Evolutionary conservation across 2,888 invertebrate genomes (phyloP).

Genomic region (Muschampia staudingeri): DNA sequence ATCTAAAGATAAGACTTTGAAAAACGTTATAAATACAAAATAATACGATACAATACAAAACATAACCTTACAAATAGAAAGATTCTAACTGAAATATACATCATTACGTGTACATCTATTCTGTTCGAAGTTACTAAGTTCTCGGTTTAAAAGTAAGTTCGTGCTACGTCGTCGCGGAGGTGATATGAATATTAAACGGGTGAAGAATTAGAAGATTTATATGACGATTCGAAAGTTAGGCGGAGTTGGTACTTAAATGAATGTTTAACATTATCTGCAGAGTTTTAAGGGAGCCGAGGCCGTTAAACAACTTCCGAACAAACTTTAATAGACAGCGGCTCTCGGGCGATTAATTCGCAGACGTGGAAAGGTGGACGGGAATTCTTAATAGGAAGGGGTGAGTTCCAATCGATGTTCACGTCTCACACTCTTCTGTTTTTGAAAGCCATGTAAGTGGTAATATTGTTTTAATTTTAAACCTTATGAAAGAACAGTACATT

Average conservation of each 20-base stretch:
- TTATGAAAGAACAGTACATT: not conserved
- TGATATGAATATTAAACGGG: conserved; percentile 91
- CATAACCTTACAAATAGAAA: not conserved
- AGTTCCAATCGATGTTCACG: conserved; percentile 70
- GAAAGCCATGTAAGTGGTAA: conserved; percentile 1
- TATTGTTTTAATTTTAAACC: not conserved
- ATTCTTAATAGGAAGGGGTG: conserved; percentile 88
- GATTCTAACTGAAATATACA: conserved; percentile 27
- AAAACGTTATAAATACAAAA: too few relatives aligned
- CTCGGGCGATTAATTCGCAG: conserved; percentile 89
- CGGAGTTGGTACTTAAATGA: conserved; percentile 86
- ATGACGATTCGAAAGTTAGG: conserved; percentile 86
- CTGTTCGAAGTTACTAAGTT: conserved; percentile 38
- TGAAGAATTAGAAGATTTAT: conserved; percentile 90
- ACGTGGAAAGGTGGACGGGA: conserved; percentile 88
- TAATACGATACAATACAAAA: not conserved
- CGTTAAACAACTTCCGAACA: conserved; percentile 89
- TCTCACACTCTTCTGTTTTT: not conserved
- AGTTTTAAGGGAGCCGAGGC: conserved; percentile 88
- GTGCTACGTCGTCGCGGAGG: conserved; percentile 64
- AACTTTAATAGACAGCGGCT: conserved; percentile 90
- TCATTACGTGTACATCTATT: conserved; percentile 44
- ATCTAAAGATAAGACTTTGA: too few relatives aligned
- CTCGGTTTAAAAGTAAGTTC: conserved; percentile 41
- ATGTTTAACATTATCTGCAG: conserved; percentile 91